Percentiles rank a stretch among this genome's conserved stretches.
phyloP scores from a whole-genome alignment of 2,113 vertebrate genomes.

The Alces alces region DNA sequence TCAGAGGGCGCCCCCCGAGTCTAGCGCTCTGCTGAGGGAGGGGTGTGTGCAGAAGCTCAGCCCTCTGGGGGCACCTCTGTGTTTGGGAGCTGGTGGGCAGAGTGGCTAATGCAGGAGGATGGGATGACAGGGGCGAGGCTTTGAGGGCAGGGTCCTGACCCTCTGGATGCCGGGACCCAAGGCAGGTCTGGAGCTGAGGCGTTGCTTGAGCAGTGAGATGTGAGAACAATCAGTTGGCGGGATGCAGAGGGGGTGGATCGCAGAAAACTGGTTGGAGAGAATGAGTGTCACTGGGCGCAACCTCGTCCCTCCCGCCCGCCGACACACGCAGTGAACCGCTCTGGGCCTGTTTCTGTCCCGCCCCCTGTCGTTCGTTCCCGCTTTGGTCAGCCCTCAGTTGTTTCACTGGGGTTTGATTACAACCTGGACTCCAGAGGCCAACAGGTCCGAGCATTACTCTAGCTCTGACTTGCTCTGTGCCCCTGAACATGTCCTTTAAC shows the following conservation, averaged over 20 bases:
- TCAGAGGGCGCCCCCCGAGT: neutral
- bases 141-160: neutral
- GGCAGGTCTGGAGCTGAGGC: neutral
- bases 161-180: neutral
- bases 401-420: neutral
- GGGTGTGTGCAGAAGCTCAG: accelerated
- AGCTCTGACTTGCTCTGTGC: neutral
- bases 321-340: neutral
- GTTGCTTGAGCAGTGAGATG: neutral
- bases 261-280: neutral
- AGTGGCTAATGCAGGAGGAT: neutral
- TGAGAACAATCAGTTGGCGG: neutral
- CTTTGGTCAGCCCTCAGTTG: accelerated
- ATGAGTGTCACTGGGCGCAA: neutral
- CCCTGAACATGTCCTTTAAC: neutral
- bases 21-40: neutral
- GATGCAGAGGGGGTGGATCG: neutral
- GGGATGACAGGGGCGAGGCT: neutral
- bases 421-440: neutral
- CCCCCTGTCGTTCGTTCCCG: too few species aligned
- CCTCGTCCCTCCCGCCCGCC: neutral
- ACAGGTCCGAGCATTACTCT: neutral
- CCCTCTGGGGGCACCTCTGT: accelerated
- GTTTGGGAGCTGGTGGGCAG: neutral
- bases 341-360: neutral